Conservation (phyloP, 2,113 vertebrate species). For the Corythoichthys intestinalis region DNA sequence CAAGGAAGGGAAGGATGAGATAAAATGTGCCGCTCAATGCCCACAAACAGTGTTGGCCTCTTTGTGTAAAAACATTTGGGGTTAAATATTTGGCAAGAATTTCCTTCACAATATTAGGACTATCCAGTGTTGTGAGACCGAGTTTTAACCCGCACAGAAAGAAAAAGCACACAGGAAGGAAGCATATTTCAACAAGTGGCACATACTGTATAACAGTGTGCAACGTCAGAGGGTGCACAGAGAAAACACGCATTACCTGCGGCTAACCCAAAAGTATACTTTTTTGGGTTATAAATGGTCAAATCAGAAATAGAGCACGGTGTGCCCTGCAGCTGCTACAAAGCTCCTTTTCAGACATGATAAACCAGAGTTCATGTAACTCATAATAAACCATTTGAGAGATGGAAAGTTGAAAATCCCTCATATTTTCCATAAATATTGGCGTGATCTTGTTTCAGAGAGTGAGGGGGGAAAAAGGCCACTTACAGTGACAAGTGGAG, state of each 20-base stretch:
- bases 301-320: slow-evolving; percentile 47
- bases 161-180: slow-evolving; percentile 23
- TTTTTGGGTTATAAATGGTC: slow-evolving; percentile 59
- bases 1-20: slow-evolving; percentile 34
- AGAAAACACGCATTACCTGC: slow-evolving; percentile 47
- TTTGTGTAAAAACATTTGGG: slow-evolving; percentile 22
- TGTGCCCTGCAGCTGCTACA: slow-evolving; percentile 42
- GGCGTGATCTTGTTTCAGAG: slow-evolving; percentile 21
- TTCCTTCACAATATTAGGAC: slow-evolving; percentile 24
- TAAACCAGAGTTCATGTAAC: slow-evolving; percentile 39
- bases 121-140: slow-evolving; percentile 14
- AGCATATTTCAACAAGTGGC: slow-evolving; percentile 16
- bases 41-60: slow-evolving; percentile 22
- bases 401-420: slow-evolving; percentile 32
- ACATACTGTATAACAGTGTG: slow-evolving; percentile 20
- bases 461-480: slow-evolving; percentile 13
- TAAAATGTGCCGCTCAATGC: slow-evolving; percentile 18
- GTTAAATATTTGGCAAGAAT: slow-evolving; percentile 28
- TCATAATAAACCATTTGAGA: slow-evolving; percentile 21
- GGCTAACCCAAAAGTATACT: slow-evolving; percentile 56
- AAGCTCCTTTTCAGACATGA: slow-evolving; percentile 51
- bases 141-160: slow-evolving; percentile 10
- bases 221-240: slow-evolving; percentile 23
- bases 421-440: slow-evolving; percentile 24
- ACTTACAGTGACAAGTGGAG: slow-evolving; percentile 31